These are phyloP conservation scores for Zeuzera pyrina DNA, from an alignment of 2,888 invertebrate genomes.

Conservation along the genomic window DNA sequence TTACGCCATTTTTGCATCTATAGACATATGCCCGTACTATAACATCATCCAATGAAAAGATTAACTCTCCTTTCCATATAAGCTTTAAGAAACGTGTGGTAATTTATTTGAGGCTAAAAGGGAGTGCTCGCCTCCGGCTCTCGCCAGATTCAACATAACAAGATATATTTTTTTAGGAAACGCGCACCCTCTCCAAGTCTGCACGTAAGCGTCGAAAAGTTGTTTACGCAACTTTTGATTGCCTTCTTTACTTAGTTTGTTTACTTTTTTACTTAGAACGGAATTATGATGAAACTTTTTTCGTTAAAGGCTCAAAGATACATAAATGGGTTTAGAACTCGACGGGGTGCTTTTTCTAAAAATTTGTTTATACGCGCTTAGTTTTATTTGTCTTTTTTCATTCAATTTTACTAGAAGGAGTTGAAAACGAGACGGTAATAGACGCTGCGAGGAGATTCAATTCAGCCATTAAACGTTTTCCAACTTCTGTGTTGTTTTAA, in stretches of 20 bases:
- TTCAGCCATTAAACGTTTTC: no score
- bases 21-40: no score
- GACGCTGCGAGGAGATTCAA: no score
- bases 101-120: no score
- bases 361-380: slow-evolving; percentile 37
- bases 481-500: background rate
- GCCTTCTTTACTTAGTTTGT: slow-evolving; percentile 58
- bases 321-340: slow-evolving; percentile 53
- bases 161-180: slow-evolving; percentile 23
- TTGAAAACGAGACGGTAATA: no score
- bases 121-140: no score
- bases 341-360: slow-evolving; percentile 27
- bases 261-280: slow-evolving; percentile 61
- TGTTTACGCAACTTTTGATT: slow-evolving; percentile 67
- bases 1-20: no score
- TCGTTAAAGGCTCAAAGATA: slow-evolving; percentile 56
- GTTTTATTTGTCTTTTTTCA: slow-evolving; percentile 26
- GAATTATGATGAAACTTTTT: slow-evolving; percentile 64
- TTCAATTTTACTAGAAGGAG: no score
- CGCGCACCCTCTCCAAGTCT: slow-evolving; percentile 27
- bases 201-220: slow-evolving; percentile 51
- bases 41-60: no score
- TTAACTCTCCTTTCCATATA: no score
- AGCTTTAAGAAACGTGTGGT: no score
- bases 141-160: no score